Conservation (phyloP, 2,113 vertebrate genomes). For the Oreochromis spilurus region DNA sequence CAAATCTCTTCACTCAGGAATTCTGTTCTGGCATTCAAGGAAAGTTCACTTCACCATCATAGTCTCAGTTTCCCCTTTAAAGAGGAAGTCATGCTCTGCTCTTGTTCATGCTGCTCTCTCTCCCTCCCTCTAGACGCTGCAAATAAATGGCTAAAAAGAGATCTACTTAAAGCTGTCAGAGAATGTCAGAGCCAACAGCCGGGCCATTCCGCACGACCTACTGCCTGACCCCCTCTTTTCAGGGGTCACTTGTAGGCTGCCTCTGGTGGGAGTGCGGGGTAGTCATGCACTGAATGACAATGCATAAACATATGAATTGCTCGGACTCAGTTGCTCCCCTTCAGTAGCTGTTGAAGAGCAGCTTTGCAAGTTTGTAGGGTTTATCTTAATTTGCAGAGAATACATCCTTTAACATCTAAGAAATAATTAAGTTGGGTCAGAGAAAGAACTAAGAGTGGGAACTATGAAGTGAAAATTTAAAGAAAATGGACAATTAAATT, state of each 20-base stretch:
- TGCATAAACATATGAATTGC: constrained; percentile 64
- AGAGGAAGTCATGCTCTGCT: constrained; percentile 56
- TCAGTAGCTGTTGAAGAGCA: constrained; percentile 25
- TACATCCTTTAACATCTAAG: background rate
- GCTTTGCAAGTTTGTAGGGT: background rate
- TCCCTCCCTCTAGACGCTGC: constrained; percentile 49
- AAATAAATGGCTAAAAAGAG: constrained; percentile 76
- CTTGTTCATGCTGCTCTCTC: constrained; percentile 60
- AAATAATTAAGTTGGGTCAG: background rate
- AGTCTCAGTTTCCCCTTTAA: constrained; percentile 36
- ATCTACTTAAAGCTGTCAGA: constrained; percentile 82
- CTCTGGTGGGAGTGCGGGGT: constrained; percentile 70
- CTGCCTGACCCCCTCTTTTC: constrained; percentile 76
- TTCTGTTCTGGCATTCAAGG: background rate
- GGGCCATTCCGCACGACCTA: constrained; percentile 79
- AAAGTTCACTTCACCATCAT: constrained; percentile 17
- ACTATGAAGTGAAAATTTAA: background rate
- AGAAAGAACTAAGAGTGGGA: background rate
- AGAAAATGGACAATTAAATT: background rate
- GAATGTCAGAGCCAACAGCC: constrained; percentile 74
- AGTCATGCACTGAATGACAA: constrained; percentile 73
- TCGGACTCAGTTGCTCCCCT: constrained; percentile 13
- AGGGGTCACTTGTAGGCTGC: constrained; percentile 73
- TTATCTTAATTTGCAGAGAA: constrained; percentile 28
- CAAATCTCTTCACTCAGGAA: background rate